Base-by-base conservation (phyloP, 1,140 invertebrate species). In the Gerris buenoi region DNA sequence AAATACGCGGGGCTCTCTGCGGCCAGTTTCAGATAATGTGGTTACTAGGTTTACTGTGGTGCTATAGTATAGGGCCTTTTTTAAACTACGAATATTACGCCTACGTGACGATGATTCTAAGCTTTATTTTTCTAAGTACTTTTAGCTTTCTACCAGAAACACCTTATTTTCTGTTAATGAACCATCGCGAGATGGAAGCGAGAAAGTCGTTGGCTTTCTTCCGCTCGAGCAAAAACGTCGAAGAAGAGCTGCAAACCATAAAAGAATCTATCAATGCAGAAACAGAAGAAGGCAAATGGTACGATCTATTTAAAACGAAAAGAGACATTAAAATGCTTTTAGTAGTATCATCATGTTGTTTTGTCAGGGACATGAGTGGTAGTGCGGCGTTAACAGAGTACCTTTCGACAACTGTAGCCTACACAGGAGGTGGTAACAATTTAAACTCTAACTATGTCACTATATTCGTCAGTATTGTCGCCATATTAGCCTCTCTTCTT, bases 11-110 rank as follows among this genome's bases (percentile, higher is more conserved):
- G 1, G 63, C 69, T 0, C 27, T 73, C 0, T 89, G 90, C 5
- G 89, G 91, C 0, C 85, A 91, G 65, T 84, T 93, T 69, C 90
- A 94, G 74, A 76, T 91, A 5, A 89, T 89, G 73, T 84, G 87
- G 58, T 83, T 84, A 10, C 69, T 87, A 18, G 93, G 93, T 2
- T 85, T 93, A 68, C 74, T 94, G 0, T 82, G 87, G 28, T 80
- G 87, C 0, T 95, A 93, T 74, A 74, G 79, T 0, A 80, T 91
- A 27, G 93, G 93, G 0, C 84, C 89, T 0, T 87, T 79, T 72
- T 79, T 89, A 0, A 77, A 79, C 0, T 92, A 93, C 77, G 74
- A 77, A 1, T 75, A 77, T 0, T 76, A 95, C 28, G 86, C 87
- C 3, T 75, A 86, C 1, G 72, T 86, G 23, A 87, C 86, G 65